Evolutionary conservation across 2,888 invertebrate genomes (phyloP).

Genomic region (Drosophila subsilvestris): DNA sequence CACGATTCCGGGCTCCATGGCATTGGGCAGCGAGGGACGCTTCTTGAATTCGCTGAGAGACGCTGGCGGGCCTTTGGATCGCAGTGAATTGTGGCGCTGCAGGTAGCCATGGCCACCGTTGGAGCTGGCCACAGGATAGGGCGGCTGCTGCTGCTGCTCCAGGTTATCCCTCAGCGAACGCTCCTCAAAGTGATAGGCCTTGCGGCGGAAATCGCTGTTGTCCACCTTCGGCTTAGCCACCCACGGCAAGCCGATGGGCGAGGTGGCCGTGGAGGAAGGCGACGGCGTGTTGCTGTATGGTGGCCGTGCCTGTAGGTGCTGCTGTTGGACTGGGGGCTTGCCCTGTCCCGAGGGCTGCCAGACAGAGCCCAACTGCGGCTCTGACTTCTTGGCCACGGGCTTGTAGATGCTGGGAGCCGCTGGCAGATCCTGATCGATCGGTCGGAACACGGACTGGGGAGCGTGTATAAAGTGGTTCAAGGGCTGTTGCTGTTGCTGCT

Average conservation of each 20-base stretch:
- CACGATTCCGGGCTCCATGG: conserved; percentile 71
- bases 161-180: conserved; percentile 76
- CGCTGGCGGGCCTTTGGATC: conserved; percentile 57
- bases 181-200: conserved; percentile 86
- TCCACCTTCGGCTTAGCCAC: conserved; percentile 84
- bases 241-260: conserved; percentile 85
- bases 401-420: conserved; percentile 71
- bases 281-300: conserved; percentile 71
- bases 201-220: conserved; percentile 85
- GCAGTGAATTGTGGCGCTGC: conserved; percentile 82
- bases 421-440: conserved; percentile 79
- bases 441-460: conserved; percentile 90
- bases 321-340: conserved; percentile 32
- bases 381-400: conserved; percentile 74
- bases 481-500: conserved; percentile 82
- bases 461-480: conserved; percentile 91
- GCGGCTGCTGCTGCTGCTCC: conserved; percentile 57
- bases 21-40: conserved; percentile 83
- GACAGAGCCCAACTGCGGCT: conserved; percentile 38
- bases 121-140: background rate
- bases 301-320: conserved; percentile 11
- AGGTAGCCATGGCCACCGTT: conserved; percentile 41
- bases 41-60: conserved; percentile 74
- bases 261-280: conserved; percentile 75
- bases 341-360: conserved; percentile 55